phyloP scores from a whole-genome alignment of 2,888 invertebrate genomes.

The Acanthosepion lycidas region DNA sequence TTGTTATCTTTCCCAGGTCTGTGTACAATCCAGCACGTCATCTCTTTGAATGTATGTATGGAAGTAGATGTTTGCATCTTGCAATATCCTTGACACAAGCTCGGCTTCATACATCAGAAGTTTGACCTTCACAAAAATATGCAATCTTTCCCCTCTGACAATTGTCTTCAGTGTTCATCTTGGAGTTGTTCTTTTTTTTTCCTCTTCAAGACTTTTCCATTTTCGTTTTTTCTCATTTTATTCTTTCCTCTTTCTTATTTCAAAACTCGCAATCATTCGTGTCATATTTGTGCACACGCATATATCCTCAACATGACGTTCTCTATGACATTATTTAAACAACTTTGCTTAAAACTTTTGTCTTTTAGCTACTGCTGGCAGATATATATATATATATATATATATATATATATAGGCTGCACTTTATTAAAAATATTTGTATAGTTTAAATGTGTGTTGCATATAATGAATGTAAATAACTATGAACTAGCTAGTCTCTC shows the following conservation, averaged over 20 bases:
- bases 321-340: neutral
- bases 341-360: neutral
- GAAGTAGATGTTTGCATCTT: neutral
- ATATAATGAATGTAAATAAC: too few relatives aligned
- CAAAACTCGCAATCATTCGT: neutral
- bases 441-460: too few relatives aligned
- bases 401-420: too few relatives aligned
- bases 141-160: neutral
- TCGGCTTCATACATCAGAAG: neutral
- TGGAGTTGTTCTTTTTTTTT: neutral
- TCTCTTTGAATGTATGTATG: neutral
- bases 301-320: neutral
- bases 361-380: neutral
- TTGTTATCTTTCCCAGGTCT: neutral
- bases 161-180: neutral
- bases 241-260: neutral
- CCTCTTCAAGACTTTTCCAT: neutral
- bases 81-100: conserved; percentile 3
- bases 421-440: too few relatives aligned
- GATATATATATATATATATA: too few relatives aligned
- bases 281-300: neutral
- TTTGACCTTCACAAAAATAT: conserved; percentile 33
- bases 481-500: too few relatives aligned
- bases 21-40: neutral
- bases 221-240: neutral